Evolutionary conservation across 2,888 invertebrate species (phyloP).

Genomic region (Drosophila falleni): DNA sequence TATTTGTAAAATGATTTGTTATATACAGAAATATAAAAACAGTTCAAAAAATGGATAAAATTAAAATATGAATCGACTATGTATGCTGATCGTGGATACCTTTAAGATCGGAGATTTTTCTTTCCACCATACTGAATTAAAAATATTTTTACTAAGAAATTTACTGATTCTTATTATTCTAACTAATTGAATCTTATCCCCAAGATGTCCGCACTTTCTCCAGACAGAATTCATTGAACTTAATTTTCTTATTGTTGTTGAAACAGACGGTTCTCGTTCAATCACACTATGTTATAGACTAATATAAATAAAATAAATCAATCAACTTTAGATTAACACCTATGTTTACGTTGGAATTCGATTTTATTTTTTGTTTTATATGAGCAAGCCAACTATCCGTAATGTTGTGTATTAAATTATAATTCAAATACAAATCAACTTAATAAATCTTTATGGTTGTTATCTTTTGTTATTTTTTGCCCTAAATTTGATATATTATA

Average conservation of each 20-base stretch:
- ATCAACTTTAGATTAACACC: neutral
- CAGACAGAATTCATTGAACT: neutral
- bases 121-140: too few species aligned
- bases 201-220: neutral
- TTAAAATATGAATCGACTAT: too few species aligned
- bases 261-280: neutral
- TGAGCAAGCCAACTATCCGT: neutral
- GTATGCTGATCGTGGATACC: too few species aligned
- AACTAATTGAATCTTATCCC: neutral
- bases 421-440: neutral
- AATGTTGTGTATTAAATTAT: neutral
- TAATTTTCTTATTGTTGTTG: neutral
- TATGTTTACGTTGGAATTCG: neutral
- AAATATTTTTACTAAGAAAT: too few species aligned
- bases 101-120: too few species aligned
- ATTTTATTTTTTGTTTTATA: neutral
- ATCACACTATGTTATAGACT: neutral
- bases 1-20: too few species aligned
- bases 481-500: neutral
- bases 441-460: neutral
- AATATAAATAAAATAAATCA: neutral
- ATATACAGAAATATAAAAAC: too few species aligned
- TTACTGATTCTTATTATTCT: too few species aligned
- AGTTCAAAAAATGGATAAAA: too few species aligned
- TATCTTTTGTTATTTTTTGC: neutral